Evolutionary conservation across 2,113 vertebrate genomes (phyloP).

Genomic region (Cyanoliseus patagonus): DNA sequence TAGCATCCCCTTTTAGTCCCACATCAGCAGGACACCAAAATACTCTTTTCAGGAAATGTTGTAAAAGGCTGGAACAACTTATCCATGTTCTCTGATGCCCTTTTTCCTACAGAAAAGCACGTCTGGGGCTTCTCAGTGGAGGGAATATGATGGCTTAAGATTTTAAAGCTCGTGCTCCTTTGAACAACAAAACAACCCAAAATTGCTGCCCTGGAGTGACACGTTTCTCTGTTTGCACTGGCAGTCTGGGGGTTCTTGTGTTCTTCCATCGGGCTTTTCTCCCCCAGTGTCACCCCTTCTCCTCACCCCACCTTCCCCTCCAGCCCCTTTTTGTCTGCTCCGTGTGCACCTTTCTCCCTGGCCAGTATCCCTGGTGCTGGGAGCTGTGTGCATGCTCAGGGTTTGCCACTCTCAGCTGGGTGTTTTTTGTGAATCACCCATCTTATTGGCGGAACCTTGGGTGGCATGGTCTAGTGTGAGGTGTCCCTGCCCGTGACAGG

Average conservation of each 20-base stretch:
- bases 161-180: background rate
- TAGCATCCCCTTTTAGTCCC: background rate
- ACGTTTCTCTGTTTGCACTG: background rate
- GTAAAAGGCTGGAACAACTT: background rate
- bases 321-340: background rate
- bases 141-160: background rate
- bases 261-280: background rate
- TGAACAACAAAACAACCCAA: background rate
- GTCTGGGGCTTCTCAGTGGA: background rate
- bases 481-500: background rate
- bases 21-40: background rate
- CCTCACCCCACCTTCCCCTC: background rate
- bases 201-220: background rate
- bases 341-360: background rate
- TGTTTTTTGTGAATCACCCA: background rate
- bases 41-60: background rate
- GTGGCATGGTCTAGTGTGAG: background rate
- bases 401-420: background rate
- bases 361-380: accelerated
- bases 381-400: accelerated
- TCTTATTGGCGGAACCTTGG: background rate
- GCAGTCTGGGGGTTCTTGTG: background rate
- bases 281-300: background rate
- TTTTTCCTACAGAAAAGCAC: background rate
- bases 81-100: background rate